Conservation (phyloP, 92 coral and sea anemone species). For the Muricea muricata region DNA sequence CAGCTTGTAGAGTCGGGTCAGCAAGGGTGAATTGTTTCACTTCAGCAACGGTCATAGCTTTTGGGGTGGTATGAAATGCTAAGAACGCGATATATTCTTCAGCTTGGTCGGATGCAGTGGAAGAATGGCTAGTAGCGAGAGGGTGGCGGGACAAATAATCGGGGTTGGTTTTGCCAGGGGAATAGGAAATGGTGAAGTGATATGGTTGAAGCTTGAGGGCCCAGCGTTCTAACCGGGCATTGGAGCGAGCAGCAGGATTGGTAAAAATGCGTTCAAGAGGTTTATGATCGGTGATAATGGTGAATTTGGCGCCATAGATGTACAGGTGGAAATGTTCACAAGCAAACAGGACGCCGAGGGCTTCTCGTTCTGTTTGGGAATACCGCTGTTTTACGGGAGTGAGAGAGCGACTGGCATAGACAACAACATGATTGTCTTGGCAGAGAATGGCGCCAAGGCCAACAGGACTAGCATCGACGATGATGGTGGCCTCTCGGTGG, state of each 20-base stretch:
- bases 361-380: slow-evolving; percentile 1
- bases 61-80: not conserved
- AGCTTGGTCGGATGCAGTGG: not conserved
- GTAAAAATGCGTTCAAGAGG: not conserved
- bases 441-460: slow-evolving; percentile 29
- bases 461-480: slow-evolving; percentile 18
- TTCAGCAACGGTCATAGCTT: not conserved
- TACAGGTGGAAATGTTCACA: not conserved
- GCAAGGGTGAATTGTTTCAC: not conserved
- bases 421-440: not conserved
- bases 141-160: not conserved
- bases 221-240: not conserved
- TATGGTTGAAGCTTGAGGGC: slow-evolving; percentile 1
- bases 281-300: not conserved
- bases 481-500: not conserved
- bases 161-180: not conserved
- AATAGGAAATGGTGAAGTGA: not conserved
- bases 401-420: not conserved
- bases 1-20: not conserved
- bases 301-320: not conserved
- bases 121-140: not conserved
- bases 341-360: not conserved
- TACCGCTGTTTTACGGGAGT: not conserved
- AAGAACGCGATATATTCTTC: not conserved
- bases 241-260: not conserved